Base-by-base conservation (phyloP, 2,888 invertebrate species). In the Drosophila kuntzei region DNA sequence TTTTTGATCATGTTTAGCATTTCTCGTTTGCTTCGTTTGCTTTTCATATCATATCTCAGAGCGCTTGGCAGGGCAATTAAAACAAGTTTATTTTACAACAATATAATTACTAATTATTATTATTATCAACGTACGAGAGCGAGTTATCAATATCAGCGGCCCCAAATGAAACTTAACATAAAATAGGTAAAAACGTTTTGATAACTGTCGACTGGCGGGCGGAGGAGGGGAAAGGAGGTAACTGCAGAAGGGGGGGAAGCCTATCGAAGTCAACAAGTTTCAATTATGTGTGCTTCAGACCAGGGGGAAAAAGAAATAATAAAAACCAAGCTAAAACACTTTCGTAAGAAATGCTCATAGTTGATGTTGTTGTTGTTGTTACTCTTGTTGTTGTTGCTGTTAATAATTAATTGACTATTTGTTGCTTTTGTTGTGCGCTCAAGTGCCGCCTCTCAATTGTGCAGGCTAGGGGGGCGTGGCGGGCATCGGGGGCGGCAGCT, bases 81-180 rank as follows among this genome's bases (percentile, higher is more conserved):
- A 84, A 84, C 87, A 87, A 84, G 89, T 84, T 84, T 84, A 84
- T 84, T 84, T 89, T 76, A 87, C 89, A 89, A 89, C 89, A 84
- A 84, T 84, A 89, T 87, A 87, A 87, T 89, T 84, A 89, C 86
- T 85, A 87, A 85, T 89, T 87, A 81, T 89, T 76, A 89, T 89
- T 87, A 85, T 87, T 87, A 89, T 85, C 85, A 84, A 66, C 58
- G 63, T 54, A 27, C 14, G 18, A 49, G 18, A 49, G 50, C 55
- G 54, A 75, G 58, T 84, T 89, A 89, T 87, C 89, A 74, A 66
- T 84, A 84, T 73, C 81, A 69, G 64, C 39, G 36, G 43, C 64
- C 63, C 67, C 68, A 86, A 86, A 80, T 78, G 71, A 71, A 84
- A 89, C 88, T 89, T 89, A 89, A 89, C 88, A 87, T 85, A 79